Conservation (phyloP, 2,797 vertebrate genomes). For the Bucorvus abyssinicus region DNA sequence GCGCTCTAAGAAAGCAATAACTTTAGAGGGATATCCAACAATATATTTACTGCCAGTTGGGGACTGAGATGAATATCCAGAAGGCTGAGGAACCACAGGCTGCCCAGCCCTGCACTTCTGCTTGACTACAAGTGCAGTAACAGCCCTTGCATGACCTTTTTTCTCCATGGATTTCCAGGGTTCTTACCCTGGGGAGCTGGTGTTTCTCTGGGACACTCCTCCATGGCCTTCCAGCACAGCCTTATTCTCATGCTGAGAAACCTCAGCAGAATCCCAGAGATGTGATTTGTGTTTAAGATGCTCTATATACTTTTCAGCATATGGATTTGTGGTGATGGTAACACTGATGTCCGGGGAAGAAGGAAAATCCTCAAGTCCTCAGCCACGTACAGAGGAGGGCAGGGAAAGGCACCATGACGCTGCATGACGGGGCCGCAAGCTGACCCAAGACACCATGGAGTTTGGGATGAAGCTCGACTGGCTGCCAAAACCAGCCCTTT, state of each 20-base stretch:
- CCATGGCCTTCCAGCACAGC: background rate
- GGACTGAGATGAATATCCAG: slow-evolving; percentile 43
- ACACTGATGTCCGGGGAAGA: background rate
- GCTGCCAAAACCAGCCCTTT: background rate
- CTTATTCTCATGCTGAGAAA: background rate
- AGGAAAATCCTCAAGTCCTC: background rate
- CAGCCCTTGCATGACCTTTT: background rate
- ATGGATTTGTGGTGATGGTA: accelerated
- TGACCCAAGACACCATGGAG: background rate
- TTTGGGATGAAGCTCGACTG: background rate
- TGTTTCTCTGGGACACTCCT: background rate
- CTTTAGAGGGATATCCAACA: slow-evolving; percentile 61
- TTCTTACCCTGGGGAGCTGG: background rate
- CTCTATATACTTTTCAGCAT: accelerated
- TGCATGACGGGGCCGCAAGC: background rate
- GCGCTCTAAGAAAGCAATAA: slow-evolving; percentile 57
- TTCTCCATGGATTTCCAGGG: background rate
- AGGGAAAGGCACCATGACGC: background rate
- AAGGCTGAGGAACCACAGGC: slow-evolving; percentile 41
- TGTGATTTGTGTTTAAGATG: background rate
- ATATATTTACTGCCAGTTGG: slow-evolving; percentile 68
- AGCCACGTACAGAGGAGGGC: background rate
- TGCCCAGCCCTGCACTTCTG: background rate
- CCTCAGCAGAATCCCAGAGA: background rate
- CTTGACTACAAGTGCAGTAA: background rate